Percentiles rank a stretch among this genome's conserved stretches.
Conservation (phyloP, 2,797 vertebrate genomes). For the Dipus sagitta region DNA sequence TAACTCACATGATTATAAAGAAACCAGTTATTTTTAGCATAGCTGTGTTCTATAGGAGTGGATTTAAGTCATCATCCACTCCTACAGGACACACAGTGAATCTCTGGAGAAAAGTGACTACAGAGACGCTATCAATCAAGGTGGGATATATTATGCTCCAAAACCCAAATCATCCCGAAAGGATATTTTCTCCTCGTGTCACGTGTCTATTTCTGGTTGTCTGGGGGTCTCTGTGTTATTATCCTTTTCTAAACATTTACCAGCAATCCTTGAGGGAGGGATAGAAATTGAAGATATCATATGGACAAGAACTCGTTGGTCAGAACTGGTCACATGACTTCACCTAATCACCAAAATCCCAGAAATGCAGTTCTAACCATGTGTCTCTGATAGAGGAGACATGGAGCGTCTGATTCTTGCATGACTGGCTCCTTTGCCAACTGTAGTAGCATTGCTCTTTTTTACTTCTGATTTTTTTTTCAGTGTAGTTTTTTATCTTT, state of each 20-base stretch:
- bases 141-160: not conserved
- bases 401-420: not conserved
- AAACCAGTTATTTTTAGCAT: slow-evolving; percentile 84
- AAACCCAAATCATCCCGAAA: not conserved
- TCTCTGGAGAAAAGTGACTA: slow-evolving; percentile 11
- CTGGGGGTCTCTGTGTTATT: not conserved
- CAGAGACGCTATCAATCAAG: not conserved
- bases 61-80: slow-evolving; percentile 48
- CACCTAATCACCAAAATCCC: not conserved
- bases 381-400: not conserved
- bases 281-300: slow-evolving; percentile 2
- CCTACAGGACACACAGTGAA: not conserved
- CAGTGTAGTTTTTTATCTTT: not conserved
- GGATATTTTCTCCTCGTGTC: not conserved
- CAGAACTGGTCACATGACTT: not conserved
- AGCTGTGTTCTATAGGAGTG: slow-evolving; percentile 80
- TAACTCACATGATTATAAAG: slow-evolving; percentile 83
- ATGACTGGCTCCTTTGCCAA: not conserved
- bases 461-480: not conserved
- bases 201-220: not conserved
- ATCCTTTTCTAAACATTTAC: not conserved
- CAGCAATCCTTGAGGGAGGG: not conserved
- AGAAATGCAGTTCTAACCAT: not conserved
- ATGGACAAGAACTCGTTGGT: not conserved
- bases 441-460: not conserved